Percentiles rank a stretch among this genome's conserved stretches.
These are phyloP conservation scores for Hyphantria cunea DNA, from an alignment of 1,140 invertebrate species.

Conservation along the genomic window DNA sequence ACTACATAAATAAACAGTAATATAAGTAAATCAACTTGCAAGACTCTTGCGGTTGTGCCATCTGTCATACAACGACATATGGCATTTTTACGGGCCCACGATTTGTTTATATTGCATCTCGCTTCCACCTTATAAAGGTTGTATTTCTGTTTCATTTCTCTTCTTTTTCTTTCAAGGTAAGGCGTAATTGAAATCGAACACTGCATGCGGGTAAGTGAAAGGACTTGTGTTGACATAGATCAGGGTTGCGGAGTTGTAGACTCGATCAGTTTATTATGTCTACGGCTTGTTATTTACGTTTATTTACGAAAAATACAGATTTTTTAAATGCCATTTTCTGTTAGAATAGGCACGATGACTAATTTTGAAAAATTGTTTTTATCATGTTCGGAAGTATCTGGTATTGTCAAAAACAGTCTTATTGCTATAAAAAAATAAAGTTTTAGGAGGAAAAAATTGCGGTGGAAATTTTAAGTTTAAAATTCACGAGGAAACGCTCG, in stretches of 20 bases:
- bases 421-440: no score
- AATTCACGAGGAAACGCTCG: no score
- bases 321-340: no score
- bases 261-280: background rate
- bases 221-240: constrained; percentile 59
- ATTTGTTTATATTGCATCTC: constrained; percentile 68
- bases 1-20: constrained; percentile 20
- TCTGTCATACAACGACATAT: constrained; percentile 69
- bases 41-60: constrained; percentile 60
- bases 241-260: constrained; percentile 30
- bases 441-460: no score
- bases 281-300: no score
- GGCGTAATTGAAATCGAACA: constrained; percentile 75
- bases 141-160: constrained; percentile 41
- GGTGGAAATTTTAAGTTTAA: no score
- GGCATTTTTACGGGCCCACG: constrained; percentile 66
- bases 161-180: constrained; percentile 67
- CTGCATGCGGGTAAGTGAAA: constrained; percentile 76
- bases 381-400: no score
- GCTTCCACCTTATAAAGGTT: background rate
- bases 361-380: no score
- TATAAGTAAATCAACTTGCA: constrained; percentile 57
- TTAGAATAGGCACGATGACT: no score
- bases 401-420: no score
- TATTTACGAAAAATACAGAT: no score